Conservation (phyloP, 2,888 invertebrate species). For the Clanis bilineata region DNA sequence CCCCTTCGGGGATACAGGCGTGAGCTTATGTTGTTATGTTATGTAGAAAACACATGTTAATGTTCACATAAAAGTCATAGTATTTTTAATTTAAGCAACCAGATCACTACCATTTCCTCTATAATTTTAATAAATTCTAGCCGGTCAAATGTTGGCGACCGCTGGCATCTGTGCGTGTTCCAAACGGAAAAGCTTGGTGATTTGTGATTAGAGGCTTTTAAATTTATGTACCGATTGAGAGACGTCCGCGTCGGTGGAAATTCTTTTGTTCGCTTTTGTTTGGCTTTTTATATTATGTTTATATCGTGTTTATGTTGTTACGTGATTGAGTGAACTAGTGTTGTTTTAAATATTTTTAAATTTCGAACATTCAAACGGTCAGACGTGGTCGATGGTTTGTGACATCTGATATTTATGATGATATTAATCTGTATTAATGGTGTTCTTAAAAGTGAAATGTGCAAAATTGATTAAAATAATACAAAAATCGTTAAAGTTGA, state of each 20-base stretch:
- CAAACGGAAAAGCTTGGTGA: conserved; percentile 50
- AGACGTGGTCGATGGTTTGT: background rate
- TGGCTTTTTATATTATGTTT: conserved; percentile 23
- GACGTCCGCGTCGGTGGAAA: conserved; percentile 29
- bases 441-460: background rate
- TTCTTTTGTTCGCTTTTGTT: conserved; percentile 18
- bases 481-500: no score
- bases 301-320: conserved; percentile 22
- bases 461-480: no score
- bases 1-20: no score
- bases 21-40: no score
- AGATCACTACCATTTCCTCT: background rate
- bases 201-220: conserved; percentile 52
- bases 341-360: background rate
- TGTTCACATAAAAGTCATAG: background rate
- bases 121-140: background rate
- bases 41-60: no score
- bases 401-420: background rate
- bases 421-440: background rate
- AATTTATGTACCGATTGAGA: conserved; percentile 47
- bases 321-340: conserved; percentile 15
- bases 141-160: conserved; percentile 39
- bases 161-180: conserved; percentile 46
- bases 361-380: background rate
- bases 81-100: background rate